Evolutionary conservation across 2,797 vertebrate species (phyloP).

Genomic region (Typhlichthys eigenmanni): DNA sequence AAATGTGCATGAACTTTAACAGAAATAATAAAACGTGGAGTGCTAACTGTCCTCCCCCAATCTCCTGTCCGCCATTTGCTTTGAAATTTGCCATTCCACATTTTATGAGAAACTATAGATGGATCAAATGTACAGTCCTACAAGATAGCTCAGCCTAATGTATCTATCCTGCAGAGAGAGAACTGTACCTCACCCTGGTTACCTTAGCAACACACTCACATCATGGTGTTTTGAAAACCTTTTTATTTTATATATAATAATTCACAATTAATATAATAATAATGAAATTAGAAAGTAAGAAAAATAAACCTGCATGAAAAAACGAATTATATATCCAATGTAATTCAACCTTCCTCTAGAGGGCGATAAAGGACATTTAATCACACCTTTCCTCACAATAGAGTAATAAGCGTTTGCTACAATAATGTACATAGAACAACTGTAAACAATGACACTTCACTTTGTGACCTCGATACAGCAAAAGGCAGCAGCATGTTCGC

Average conservation of each 20-base stretch:
- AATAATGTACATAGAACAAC: too few species aligned
- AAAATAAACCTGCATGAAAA: neutral
- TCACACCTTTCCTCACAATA: neutral
- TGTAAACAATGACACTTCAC: too few species aligned
- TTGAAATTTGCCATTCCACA: too few species aligned
- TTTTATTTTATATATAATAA: too few species aligned
- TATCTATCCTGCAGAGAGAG: constrained; percentile 5
- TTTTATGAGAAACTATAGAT: too few species aligned
- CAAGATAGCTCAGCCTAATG: too few species aligned
- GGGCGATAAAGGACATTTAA: constrained; percentile 50
- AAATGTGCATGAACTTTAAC: neutral
- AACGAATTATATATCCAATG: neutral
- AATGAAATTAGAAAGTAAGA: neutral
- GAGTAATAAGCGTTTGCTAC: neutral
- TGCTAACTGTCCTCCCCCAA: neutral
- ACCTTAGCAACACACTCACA: constrained; percentile 31
- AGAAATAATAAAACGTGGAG: neutral
- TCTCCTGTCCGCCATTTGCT: constrained; percentile 18
- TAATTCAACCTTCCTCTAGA: constrained; percentile 47
- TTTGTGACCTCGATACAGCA: too few species aligned
- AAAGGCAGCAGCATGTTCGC: too few species aligned
- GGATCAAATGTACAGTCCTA: too few species aligned
- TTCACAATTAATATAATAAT: neutral
- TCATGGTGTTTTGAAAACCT: too few species aligned
- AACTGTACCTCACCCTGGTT: constrained; percentile 44